Percentiles rank a stretch among this genome's conserved stretches.
Conservation (phyloP, 2,888 invertebrate species). For the Philopedon plagiatum region DNA sequence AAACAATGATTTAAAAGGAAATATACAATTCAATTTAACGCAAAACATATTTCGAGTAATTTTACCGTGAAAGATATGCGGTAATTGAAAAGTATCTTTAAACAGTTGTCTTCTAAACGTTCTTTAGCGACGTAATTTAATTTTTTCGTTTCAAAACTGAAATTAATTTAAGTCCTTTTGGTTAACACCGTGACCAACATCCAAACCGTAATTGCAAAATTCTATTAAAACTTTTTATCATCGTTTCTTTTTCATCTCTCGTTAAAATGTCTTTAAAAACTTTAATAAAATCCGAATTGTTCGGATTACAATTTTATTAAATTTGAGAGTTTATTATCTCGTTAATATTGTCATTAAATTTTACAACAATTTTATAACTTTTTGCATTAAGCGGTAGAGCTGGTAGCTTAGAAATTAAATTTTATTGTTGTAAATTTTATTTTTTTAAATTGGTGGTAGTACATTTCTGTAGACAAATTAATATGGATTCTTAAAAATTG, state of each 20-base stretch:
- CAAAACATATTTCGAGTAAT: no score
- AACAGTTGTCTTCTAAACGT: neutral
- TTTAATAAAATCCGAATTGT: slow-evolving; percentile 26
- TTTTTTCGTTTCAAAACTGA: neutral
- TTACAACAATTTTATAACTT: slow-evolving; percentile 12
- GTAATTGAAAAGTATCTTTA: neutral
- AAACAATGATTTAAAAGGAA: no score
- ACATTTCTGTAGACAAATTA: no score
- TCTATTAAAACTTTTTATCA: slow-evolving; percentile 22
- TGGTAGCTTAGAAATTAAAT: neutral
- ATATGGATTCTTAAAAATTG: no score
- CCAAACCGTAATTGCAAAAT: neutral
- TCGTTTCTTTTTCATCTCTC: slow-evolving; percentile 9
- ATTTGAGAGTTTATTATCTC: slow-evolving; percentile 30
- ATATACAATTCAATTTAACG: no score
- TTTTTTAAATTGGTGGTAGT: no score
- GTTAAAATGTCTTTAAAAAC: slow-evolving; percentile 24
- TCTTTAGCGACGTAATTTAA: neutral
- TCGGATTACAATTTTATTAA: slow-evolving; percentile 27
- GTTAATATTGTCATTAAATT: slow-evolving; percentile 20
- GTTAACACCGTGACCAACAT: slow-evolving; percentile 2
- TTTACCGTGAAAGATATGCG: no score
- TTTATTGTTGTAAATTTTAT: neutral
- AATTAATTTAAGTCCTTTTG: neutral
- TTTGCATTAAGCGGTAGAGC: neutral